Evolutionary conservation across 2,113 vertebrate genomes (phyloP).

Genomic region (Fregetta grallaria): DNA sequence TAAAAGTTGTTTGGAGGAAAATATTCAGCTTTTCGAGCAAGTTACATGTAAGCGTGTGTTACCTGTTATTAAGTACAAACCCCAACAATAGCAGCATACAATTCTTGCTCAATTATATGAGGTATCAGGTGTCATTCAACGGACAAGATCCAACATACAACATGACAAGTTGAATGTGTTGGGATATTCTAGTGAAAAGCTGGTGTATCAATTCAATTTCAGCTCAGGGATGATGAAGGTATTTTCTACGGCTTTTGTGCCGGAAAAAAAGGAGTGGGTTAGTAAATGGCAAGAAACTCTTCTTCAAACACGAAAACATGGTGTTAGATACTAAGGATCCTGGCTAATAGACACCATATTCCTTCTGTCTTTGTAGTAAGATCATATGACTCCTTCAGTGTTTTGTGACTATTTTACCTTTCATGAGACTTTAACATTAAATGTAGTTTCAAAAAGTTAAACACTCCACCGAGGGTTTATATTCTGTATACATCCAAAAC

Average conservation of each 20-base stretch:
- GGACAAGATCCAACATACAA: not conserved
- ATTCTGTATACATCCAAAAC: not conserved
- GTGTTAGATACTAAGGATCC: not conserved
- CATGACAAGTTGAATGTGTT: not conserved
- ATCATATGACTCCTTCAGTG: not conserved
- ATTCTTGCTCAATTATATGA: not conserved
- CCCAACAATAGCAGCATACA: not conserved
- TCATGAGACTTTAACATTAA: constrained; percentile 9
- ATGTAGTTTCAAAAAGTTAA: not conserved
- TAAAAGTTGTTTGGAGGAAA: not conserved
- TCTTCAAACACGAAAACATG: not conserved
- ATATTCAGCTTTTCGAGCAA: not conserved
- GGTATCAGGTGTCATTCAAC: not conserved
- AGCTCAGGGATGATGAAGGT: not conserved
- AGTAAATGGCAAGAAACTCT: not conserved
- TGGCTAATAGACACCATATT: not conserved
- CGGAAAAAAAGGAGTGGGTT: not conserved
- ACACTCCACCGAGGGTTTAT: not conserved
- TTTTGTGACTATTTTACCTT: constrained; percentile 9
- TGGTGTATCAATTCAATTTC: not conserved
- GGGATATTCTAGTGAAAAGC: constrained; percentile 4
- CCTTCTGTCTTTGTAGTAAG: not conserved
- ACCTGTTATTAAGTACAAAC: not conserved
- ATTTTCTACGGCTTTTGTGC: not conserved
- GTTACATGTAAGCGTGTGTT: not conserved